Percentiles rank a stretch among this genome's conserved stretches.
phyloP scores from a whole-genome alignment of 1,140 invertebrate genomes.

The Zaprionus kolodkinae region DNA sequence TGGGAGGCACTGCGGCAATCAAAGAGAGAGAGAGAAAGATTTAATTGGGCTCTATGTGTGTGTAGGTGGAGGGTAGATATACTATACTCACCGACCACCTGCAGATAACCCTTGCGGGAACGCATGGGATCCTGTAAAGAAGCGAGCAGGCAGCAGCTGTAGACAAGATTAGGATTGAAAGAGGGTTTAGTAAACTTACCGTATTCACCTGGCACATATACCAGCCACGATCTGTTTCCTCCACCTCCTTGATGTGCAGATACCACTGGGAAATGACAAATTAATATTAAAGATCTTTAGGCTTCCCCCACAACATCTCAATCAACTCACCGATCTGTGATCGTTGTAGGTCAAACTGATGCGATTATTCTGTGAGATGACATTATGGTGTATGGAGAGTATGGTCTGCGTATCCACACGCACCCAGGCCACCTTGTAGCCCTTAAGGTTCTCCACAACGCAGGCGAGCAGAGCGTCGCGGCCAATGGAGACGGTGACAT shows the following conservation, averaged over 20 bases:
- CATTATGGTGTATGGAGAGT: constrained; percentile 94
- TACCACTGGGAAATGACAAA: constrained; percentile 86
- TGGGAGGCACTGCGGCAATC: constrained; percentile 89
- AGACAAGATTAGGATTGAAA: background rate
- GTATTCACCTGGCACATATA: constrained; percentile 85
- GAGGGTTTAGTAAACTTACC: constrained; percentile 19
- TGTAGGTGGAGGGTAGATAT: background rate
- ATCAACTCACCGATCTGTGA: constrained; percentile 87
- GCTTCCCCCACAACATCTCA: background rate
- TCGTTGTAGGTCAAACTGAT: constrained; percentile 94
- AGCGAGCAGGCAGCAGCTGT: background rate
- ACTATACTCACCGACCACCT: constrained; percentile 93
- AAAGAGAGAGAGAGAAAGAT: background rate
- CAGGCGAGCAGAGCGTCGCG: constrained; percentile 96
- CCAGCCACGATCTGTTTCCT: constrained; percentile 92
- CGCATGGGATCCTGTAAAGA: constrained; percentile 90
- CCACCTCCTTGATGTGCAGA: constrained; percentile 92
- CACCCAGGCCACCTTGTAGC: constrained; percentile 97
- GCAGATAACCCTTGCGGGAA: constrained; percentile 92
- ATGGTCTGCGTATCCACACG: constrained; percentile 96
- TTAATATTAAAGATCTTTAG: background rate
- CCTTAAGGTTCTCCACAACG: constrained; percentile 95
- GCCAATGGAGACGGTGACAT: constrained; percentile 95
- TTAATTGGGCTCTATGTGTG: constrained; percentile 19
- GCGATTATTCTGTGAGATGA: constrained; percentile 94